Evolutionary conservation across 2,113 vertebrate species (phyloP).

Genomic region (Ciconia boyciana): DNA sequence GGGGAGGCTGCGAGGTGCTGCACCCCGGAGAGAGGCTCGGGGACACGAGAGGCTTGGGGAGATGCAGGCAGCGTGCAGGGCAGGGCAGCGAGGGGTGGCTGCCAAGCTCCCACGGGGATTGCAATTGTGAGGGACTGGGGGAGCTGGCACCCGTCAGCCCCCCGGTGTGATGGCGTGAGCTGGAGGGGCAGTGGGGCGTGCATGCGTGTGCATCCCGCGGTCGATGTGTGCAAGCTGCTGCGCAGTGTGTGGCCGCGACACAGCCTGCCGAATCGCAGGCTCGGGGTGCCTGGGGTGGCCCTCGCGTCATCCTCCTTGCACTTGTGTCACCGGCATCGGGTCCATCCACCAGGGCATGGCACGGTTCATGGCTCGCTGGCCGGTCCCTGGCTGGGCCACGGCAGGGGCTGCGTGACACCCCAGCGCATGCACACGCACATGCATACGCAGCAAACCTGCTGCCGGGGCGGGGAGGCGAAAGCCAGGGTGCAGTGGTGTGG

Average conservation of each 20-base stretch:
- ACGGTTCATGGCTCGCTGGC: rapidly evolving
- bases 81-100: not conserved
- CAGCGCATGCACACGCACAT: not conserved
- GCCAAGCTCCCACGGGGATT: not conserved
- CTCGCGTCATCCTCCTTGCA: rapidly evolving
- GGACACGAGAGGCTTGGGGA: not conserved
- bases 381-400: not conserved
- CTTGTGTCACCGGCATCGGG: rapidly evolving
- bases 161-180: not conserved
- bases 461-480: not conserved
- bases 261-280: not conserved
- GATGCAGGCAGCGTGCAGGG: not conserved
- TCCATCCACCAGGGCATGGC: not conserved
- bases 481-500: rapidly evolving
- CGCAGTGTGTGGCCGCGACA: not conserved
- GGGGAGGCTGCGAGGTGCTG: not conserved
- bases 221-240: not conserved
- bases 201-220: not conserved
- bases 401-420: not conserved
- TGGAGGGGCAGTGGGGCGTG: not conserved
- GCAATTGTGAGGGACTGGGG: rapidly evolving
- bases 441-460: not conserved
- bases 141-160: not conserved
- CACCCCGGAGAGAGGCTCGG: not conserved
- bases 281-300: not conserved